phyloP scores from a whole-genome alignment of 2,113 vertebrate genomes.

The Percina caprodes region DNA sequence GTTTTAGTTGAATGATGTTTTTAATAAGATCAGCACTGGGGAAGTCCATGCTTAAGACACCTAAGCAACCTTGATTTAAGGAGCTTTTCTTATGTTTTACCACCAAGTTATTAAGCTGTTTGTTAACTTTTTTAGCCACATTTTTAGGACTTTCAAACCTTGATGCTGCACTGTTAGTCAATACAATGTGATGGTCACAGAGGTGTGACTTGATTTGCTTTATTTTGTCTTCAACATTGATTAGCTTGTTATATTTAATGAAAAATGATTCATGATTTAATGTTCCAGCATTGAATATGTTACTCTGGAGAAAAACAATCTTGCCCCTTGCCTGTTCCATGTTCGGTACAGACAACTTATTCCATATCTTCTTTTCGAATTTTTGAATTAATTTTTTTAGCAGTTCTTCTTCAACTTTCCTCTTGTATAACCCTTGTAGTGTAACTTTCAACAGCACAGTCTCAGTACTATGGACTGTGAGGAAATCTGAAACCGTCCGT shows the following conservation, averaged over 20 bases:
- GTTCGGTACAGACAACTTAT: conserved; percentile 1
- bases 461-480: conserved; percentile 48
- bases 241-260: conserved; percentile 32
- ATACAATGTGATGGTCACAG: conserved; percentile 51
- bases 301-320: conserved; percentile 69
- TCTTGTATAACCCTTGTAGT: conserved; percentile 3
- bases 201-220: conserved; percentile 2
- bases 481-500: conserved; percentile 41
- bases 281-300: conserved; percentile 32
- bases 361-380: conserved; percentile 54
- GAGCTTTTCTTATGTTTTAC: not conserved
- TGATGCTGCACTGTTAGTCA: conserved; percentile 36
- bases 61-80: conserved; percentile 56
- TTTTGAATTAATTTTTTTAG: conserved; percentile 10
- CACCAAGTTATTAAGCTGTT: conserved; percentile 38
- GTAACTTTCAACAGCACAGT: conserved; percentile 69
- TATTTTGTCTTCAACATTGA: conserved; percentile 16
- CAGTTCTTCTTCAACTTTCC: rapidly evolving
- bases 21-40: conserved; percentile 64
- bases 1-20: conserved; percentile 49
- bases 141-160: rapidly evolving
- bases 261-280: conserved; percentile 30
- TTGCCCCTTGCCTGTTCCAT: conserved; percentile 67
- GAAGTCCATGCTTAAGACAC: conserved; percentile 71
- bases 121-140: conserved; percentile 41